These are phyloP conservation scores for Thera obeliscata DNA, from an alignment of 2,888 invertebrate species.

Conservation along the genomic window DNA sequence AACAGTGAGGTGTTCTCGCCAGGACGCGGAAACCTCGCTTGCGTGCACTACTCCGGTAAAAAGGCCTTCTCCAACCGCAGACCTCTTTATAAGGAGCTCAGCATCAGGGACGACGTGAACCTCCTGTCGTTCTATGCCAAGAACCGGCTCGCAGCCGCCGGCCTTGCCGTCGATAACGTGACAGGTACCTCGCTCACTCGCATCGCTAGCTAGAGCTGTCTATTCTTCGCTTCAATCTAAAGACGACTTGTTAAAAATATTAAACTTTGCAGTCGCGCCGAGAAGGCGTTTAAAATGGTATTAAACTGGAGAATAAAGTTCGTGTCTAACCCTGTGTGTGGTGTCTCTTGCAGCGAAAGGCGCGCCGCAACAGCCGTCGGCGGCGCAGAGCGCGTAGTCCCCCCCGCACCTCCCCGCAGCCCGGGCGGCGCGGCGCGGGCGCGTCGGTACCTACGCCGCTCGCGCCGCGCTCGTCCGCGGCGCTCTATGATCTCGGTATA, in stretches of 20 bases:
- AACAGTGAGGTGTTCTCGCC: constrained; percentile 78
- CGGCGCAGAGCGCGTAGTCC: constrained; percentile 85
- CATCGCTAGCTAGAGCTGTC: constrained; percentile 73
- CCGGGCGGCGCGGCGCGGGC: constrained; percentile 57
- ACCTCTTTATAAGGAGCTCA: constrained; percentile 89
- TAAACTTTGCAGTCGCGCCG: constrained; percentile 58
- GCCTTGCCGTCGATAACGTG: constrained; percentile 75
- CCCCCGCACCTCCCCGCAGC: constrained; percentile 50
- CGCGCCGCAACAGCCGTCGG: constrained; percentile 83
- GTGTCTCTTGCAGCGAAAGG: constrained; percentile 85
- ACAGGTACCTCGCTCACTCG: constrained; percentile 77
- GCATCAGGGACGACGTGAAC: constrained; percentile 93
- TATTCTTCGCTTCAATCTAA: constrained; percentile 75
- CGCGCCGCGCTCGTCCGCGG: constrained; percentile 60
- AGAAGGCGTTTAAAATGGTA: constrained; percentile 58
- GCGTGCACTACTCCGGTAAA: constrained; percentile 92
- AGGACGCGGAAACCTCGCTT: constrained; percentile 93
- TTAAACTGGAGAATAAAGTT: constrained; percentile 70
- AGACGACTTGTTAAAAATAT: constrained; percentile 64
- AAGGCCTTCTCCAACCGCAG: constrained; percentile 90
- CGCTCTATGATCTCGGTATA: constrained; percentile 82
- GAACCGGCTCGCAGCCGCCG: constrained; percentile 88
- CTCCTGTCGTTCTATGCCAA: constrained; percentile 94
- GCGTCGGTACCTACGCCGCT: constrained; percentile 45
- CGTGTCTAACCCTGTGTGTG: constrained; percentile 83